Base-by-base conservation (phyloP, 1,140 invertebrate genomes). In the Drosophila sechellia region DNA sequence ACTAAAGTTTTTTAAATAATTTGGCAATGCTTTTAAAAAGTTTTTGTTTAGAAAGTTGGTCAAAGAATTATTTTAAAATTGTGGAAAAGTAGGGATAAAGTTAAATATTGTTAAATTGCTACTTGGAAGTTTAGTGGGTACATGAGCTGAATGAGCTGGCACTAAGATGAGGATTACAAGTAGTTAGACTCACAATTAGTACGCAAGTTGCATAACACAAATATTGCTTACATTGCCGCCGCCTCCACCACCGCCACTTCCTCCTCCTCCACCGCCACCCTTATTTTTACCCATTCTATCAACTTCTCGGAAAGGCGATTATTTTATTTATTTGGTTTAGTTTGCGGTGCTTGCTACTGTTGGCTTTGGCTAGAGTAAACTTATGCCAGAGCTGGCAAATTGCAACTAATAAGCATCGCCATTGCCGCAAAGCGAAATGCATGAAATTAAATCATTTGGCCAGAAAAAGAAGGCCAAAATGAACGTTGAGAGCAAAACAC, bases 161-260 rank as follows among this genome's bases (percentile, higher is more conserved):
- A 49, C 11, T 56, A 25, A 6, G 20, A 49, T 17, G 27, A 54
- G n/a, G 37, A 20, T 54, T 34, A 22, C 13, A 25, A 39, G 50
- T 55, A 46, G 69, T 76, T 69, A 45, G 45, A 89, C 84, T 87
- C 72, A 89, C 84, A 87, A 56, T 87, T 89, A 87, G 69, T 69
- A 39, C 60, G 68, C 43, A 11, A 77, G 79, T 90, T 91, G 90
- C 77, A 91, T 83, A 91, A 91, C 81, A 91, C 85, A 91, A 90
- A 91, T 91, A 79, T 91, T 91, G 86, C 90, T 91, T 91, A 91
- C 90, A 91, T 91, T 91, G 48, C 70, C 83, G 39, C 81, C 84
- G 13, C 81, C 79, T 1, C 89, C 85, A 35, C 78, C 79, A 22
- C 79, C 77, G 1, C 65, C 61, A 0, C 61, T 60, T 6, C 66